These are phyloP conservation scores for Hermaeophaga mercurialis DNA, from an alignment of 2,888 invertebrate species.

Conservation along the genomic window DNA sequence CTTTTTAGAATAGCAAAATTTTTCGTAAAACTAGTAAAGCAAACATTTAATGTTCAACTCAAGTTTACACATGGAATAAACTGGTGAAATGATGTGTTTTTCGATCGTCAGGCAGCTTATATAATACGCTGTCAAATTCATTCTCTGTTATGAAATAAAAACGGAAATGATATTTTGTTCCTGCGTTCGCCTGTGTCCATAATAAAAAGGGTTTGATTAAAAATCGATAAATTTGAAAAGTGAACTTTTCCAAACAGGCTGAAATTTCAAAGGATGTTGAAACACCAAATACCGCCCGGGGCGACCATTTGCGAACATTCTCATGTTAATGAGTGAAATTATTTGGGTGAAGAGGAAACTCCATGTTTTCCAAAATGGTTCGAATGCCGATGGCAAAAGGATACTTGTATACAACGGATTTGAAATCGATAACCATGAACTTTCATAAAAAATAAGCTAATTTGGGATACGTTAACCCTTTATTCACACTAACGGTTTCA, in stretches of 20 bases:
- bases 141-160: constrained; percentile 1
- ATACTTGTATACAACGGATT: background rate
- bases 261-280: constrained; percentile 9
- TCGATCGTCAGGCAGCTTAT: no score
- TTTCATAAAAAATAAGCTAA: background rate
- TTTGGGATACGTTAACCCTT: background rate
- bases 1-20: no score
- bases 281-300: constrained; percentile 16
- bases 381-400: constrained; percentile 4
- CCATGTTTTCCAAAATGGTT: constrained; percentile 24
- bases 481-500: background rate
- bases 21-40: no score
- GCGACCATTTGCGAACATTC: constrained; percentile 27
- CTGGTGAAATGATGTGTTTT: no score
- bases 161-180: background rate
- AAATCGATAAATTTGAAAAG: constrained; percentile 11
- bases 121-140: background rate
- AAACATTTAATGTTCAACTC: no score
- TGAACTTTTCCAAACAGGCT: background rate
- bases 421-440: background rate
- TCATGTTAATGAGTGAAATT: constrained; percentile 31
- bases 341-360: constrained; percentile 21
- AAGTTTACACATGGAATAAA: no score
- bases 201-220: constrained; percentile 4
- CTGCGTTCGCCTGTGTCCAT: background rate